Evolutionary conservation across 2,113 vertebrate genomes (phyloP).

Genomic region (Oreochromis niloticus): DNA sequence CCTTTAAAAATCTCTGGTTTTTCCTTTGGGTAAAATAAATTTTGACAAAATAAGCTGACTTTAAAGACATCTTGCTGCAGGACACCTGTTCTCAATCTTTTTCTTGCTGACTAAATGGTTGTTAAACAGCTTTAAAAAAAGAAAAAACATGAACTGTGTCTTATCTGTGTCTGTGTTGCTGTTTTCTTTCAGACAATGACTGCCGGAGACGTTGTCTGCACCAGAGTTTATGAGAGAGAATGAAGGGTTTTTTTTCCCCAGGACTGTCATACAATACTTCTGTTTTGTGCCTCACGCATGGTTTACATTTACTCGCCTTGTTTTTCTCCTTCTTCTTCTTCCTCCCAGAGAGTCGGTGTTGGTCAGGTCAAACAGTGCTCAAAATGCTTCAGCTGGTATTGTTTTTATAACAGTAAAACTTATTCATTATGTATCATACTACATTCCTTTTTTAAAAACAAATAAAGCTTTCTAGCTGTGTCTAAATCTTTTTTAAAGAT

Average conservation of each 20-base stretch:
- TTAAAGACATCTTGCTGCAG: not conserved
- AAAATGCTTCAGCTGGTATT: not conserved
- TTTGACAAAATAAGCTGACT: not conserved
- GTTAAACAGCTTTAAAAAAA: not conserved
- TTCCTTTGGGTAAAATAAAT: not conserved
- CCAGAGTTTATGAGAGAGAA: constrained; percentile 82
- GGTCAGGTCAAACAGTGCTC: not conserved
- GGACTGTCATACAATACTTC: not conserved
- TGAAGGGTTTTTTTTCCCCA: constrained; percentile 53
- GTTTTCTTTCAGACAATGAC: constrained; percentile 83
- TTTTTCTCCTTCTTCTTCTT: not conserved
- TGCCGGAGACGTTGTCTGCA: constrained; percentile 84
- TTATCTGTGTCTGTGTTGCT: not conserved
- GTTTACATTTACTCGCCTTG: constrained; percentile 26
- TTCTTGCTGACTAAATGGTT: not conserved
- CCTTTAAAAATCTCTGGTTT: not conserved
- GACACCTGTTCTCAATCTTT: not conserved
- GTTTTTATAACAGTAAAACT: not conserved
- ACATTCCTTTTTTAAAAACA: not conserved
- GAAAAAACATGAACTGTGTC: not conserved
- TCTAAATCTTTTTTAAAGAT: not conserved
- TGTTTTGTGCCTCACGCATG: constrained; percentile 13
- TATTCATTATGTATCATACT: not conserved
- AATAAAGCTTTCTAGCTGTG: not conserved
- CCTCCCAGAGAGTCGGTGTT: not conserved